A percentile compares a stretch with the other conserved stretches of the same genome.
phyloP scores from a whole-genome alignment of 2,797 vertebrate genomes.

The Dicrostonyx torquatus region DNA sequence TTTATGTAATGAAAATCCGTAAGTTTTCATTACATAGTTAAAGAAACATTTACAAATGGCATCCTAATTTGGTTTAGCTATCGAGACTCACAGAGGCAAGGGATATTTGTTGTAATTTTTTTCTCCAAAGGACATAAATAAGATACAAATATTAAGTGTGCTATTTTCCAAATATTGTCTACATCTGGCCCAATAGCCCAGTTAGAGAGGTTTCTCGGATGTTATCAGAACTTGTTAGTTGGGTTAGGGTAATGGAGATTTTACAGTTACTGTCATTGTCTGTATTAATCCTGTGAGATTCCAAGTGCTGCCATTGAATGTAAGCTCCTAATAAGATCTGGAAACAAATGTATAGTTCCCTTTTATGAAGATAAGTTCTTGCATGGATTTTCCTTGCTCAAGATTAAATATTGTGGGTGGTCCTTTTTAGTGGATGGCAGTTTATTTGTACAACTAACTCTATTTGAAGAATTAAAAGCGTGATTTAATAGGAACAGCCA shows the following conservation, averaged over 20 bases:
- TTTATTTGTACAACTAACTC: not conserved
- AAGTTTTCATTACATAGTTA: not conserved
- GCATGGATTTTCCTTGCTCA: not conserved
- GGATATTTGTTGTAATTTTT: not conserved
- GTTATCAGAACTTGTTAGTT: conserved; percentile 66
- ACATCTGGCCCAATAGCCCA: not conserved
- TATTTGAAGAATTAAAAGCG: conserved; percentile 17
- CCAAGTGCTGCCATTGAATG: not conserved
- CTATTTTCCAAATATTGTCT: not conserved
- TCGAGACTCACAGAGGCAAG: not conserved
- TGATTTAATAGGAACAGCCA: not conserved
- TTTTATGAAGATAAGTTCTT: not conserved
- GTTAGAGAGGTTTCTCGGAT: conserved; percentile 59
- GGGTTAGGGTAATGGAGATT: conserved; percentile 41
- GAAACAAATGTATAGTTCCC: not conserved
- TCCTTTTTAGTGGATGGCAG: not conserved
- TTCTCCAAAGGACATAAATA: not conserved
- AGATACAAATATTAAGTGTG: not conserved
- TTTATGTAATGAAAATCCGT: conserved; percentile 10
- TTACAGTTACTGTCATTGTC: not conserved
- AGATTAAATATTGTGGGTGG: not conserved
- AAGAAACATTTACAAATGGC: not conserved
- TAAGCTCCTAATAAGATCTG: conserved; percentile 7
- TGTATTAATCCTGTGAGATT: conserved; percentile 12
- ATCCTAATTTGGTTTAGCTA: not conserved